These are phyloP conservation scores for Trachythela sp. DNA, from an alignment of 64 coral and sea anemone genomes.

Conservation along the genomic window DNA sequence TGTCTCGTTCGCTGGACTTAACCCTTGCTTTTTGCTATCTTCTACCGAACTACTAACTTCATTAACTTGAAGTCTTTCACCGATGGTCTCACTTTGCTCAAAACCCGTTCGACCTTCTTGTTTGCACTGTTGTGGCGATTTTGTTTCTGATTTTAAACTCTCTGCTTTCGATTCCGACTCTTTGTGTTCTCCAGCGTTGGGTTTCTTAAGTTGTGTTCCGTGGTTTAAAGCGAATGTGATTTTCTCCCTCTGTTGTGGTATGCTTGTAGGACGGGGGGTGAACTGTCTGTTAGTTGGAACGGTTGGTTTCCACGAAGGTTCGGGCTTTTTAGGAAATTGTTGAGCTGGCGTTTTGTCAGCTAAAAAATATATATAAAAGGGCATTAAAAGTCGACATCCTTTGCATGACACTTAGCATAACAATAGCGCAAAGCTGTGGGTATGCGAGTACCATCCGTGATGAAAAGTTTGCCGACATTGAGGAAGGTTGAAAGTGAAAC, in stretches of 20 bases:
- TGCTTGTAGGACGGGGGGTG: not conserved
- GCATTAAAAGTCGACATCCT: not conserved
- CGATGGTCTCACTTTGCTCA: not conserved
- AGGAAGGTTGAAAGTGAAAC: no score
- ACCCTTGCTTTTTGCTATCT: not conserved
- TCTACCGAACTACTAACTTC: not conserved
- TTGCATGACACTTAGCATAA: not conserved
- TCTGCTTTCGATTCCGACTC: not conserved
- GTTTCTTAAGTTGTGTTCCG: not conserved
- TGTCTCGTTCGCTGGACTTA: no score
- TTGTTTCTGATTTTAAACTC: not conserved
- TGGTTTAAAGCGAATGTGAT: not conserved
- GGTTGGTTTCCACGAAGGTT: not conserved
- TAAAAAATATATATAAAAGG: not conserved
- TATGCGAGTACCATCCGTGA: no score
- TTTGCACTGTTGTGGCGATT: not conserved
- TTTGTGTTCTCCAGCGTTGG: not conserved
- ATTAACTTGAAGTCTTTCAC: not conserved
- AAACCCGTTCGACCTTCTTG: not conserved
- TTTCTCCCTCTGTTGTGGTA: not conserved
- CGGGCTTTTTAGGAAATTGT: not conserved
- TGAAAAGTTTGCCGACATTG: no score
- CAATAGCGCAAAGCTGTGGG: no score
- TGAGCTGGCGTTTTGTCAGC: not conserved
- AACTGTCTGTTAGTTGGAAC: not conserved